Evolutionary conservation across 2,113 vertebrate genomes (phyloP).

Genomic region (Xenus cinereus): DNA sequence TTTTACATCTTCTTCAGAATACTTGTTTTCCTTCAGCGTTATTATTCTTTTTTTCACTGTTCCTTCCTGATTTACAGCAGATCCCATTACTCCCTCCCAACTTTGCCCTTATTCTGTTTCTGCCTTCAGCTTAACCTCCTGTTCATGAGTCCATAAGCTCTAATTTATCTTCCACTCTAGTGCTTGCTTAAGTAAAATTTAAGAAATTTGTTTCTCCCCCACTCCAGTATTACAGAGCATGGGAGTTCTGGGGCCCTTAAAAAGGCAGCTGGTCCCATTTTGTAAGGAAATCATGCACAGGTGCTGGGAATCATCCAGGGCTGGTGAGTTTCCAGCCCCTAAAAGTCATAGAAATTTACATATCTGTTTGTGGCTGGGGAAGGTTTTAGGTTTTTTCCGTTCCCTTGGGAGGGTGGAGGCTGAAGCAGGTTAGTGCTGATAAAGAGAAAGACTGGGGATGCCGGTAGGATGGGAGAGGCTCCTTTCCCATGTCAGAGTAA

Average conservation of each 20-base stretch:
- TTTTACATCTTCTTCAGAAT: background rate
- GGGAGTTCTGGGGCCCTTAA: background rate
- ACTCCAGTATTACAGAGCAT: background rate
- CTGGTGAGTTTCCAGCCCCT: background rate
- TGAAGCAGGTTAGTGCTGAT: background rate
- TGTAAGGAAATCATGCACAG: background rate
- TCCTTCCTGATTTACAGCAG: conserved; percentile 22
- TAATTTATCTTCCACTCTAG: conserved; percentile 8
- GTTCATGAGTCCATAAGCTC: background rate
- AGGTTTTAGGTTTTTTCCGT: background rate
- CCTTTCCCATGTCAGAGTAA: background rate
- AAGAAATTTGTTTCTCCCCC: background rate
- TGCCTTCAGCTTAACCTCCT: conserved; percentile 7
- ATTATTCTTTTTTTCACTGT: background rate
- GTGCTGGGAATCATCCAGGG: background rate
- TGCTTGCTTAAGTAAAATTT: background rate
- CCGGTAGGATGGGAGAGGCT: background rate
- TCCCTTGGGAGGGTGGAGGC: background rate
- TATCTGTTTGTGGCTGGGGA: background rate
- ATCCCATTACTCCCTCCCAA: background rate
- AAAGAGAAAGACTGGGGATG: background rate
- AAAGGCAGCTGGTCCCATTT: conserved; percentile 32
- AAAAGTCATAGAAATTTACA: background rate
- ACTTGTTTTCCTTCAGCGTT: background rate
- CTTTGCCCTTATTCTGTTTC: background rate